Percentiles rank a stretch among this genome's conserved stretches.
Evolutionary conservation across 1,140 invertebrate genomes (phyloP).

Genomic region (Sycophaga agraensis): DNA sequence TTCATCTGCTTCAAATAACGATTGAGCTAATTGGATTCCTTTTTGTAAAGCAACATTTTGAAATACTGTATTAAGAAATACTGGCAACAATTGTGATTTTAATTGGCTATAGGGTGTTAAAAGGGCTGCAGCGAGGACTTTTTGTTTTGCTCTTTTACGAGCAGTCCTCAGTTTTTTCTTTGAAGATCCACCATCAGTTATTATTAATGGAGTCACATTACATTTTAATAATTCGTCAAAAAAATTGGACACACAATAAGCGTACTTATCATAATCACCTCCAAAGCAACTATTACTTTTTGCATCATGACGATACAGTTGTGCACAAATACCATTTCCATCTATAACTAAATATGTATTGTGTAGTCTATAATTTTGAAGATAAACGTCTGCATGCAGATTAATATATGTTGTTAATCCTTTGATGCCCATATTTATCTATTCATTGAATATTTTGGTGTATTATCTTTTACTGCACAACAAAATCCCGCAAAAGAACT

Average conservation of each 20-base stretch:
- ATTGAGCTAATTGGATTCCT: constrained; percentile 67
- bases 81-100: constrained; percentile 63
- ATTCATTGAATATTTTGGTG: too few relatives aligned
- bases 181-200: constrained; percentile 83
- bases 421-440: constrained; percentile 76
- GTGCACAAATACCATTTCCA: constrained; percentile 75
- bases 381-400: constrained; percentile 64
- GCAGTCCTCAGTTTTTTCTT: constrained; percentile 74
- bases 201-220: constrained; percentile 72
- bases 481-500: too few relatives aligned
- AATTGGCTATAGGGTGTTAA: constrained; percentile 51
- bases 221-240: constrained; percentile 73
- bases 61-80: constrained; percentile 73
- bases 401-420: constrained; percentile 81
- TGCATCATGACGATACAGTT: constrained; percentile 68
- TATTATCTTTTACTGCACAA: too few relatives aligned
- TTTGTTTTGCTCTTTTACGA: constrained; percentile 63
- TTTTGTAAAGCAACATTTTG: constrained; percentile 66
- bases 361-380: constrained; percentile 67
- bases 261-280: constrained; percentile 83
- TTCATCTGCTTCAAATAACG: constrained; percentile 85
- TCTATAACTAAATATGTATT: constrained; percentile 78
- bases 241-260: constrained; percentile 64
- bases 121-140: constrained; percentile 59
- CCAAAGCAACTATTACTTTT: constrained; percentile 71